A percentile compares a stretch with the other conserved stretches of the same genome.
These are phyloP conservation scores for Zootoca vivipara DNA, from an alignment of 2,113 vertebrate genomes.

Conservation along the genomic window DNA sequence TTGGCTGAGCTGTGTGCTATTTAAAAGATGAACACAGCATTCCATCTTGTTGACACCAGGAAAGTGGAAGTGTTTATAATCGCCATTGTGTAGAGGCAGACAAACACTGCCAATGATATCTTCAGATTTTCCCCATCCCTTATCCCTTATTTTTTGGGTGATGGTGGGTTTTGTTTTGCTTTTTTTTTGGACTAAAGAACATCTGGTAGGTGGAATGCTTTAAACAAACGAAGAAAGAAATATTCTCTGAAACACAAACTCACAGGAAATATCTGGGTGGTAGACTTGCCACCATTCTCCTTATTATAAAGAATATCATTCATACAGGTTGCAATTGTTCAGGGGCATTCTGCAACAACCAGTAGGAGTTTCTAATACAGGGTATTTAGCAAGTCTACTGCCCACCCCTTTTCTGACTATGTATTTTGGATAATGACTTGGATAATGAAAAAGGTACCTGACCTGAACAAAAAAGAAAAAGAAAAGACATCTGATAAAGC, in stretches of 20 bases:
- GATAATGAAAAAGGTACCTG: neutral
- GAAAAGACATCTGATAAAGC: too few species aligned
- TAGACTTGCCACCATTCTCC: too few species aligned
- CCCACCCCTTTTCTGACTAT: too few species aligned
- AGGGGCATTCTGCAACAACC: too few species aligned
- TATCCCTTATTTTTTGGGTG: neutral
- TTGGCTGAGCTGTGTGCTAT: conserved; percentile 31
- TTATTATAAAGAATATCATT: conserved; percentile 4
- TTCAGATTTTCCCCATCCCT: conserved; percentile 28
- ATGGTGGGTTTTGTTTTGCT: neutral
- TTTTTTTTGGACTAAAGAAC: neutral
- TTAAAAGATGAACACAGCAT: conserved; percentile 48
- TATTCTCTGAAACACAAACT: neutral
- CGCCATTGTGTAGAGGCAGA: conserved; percentile 17
- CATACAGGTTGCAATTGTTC: neutral
- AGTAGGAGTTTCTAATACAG: too few species aligned
- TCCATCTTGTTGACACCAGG: conserved; percentile 42
- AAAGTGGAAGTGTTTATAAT: conserved; percentile 42
- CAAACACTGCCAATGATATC: conserved; percentile 28
- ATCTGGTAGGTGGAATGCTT: neutral
- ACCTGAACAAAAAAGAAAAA: too few species aligned
- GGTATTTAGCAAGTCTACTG: too few species aligned
- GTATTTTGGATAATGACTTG: neutral
- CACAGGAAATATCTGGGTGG: neutral
- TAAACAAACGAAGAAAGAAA: neutral